Evolutionary conservation across 2,797 vertebrate genomes (phyloP), one percentile per base, ranked within the genome.

Genomic region (Emys orbicularis): DNA sequence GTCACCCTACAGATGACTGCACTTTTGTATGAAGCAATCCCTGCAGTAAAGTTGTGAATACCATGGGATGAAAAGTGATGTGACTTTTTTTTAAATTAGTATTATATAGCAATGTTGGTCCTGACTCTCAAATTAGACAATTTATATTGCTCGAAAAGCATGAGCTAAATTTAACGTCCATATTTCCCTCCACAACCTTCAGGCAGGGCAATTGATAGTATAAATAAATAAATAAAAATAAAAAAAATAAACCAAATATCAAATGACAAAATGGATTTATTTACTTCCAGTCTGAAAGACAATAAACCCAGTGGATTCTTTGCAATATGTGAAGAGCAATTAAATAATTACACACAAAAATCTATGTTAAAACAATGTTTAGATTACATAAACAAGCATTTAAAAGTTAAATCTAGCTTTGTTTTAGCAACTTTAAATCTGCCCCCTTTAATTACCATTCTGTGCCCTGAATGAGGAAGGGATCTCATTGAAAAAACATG

Each of bases 41-140:
- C 41, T 90, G 41, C 29, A 68, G 31, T 84, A 91, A 94, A 90
- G 88, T 88, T 80, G 41, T 88, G 7, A 37, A 86, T 16, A n/a
- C 6, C 57, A 23, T 82, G 86, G 72, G 53, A 34, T 88, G 68
- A 57, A 52, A 84, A 89, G 12, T 21, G 6, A 49, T 83, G 54
- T 50, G 19, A 83, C 47, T 72, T 6, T 9, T 9, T 90, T 72
- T 41, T 16, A 8, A 8, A 83, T 54, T 54, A 76, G 79, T 85
- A 81, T 50, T 76, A 72, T 82, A 72, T 25, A 72, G n/a, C 3
- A 5, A 90, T 95, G 4, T 2, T 87, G 65, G 4, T 6, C 7
- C 86, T 34, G n/a, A 21, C 84, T 59, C 83, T 79, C 23, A 53
- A 34, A 61, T 61, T 34, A 61, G 31, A 61, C 59, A 16, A 7